Percentiles rank a stretch among this genome's conserved stretches.
phyloP scores from a whole-genome alignment of 1,140 invertebrate genomes.

The Eupristina koningsbergeri region DNA sequence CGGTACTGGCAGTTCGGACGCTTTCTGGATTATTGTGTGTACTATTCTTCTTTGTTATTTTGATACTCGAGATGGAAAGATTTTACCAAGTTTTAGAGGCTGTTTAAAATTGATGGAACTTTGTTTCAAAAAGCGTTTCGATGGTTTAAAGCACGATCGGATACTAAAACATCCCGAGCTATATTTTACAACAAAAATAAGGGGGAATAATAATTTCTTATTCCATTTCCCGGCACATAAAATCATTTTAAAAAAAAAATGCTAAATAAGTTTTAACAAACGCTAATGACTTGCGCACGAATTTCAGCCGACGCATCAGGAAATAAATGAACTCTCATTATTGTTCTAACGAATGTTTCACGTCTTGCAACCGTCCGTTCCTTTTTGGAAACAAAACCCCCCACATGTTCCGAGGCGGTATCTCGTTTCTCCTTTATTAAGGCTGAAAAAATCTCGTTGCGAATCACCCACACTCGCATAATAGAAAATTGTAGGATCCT shows the following conservation, averaged over 20 bases:
- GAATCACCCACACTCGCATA: neutral
- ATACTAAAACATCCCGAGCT: no score
- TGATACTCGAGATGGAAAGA: neutral
- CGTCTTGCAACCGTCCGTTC: neutral
- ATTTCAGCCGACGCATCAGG: no score
- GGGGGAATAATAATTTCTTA: no score
- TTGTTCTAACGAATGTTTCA: neutral
- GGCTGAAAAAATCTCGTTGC: slow-evolving; percentile 11
- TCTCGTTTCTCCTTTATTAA: neutral
- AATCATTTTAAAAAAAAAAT: no score
- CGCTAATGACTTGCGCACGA: no score
- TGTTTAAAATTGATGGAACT: neutral
- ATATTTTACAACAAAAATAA: no score
- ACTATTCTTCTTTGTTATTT: neutral
- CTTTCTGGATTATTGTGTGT: neutral
- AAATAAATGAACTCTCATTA: neutral
- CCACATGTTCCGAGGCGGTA: no score
- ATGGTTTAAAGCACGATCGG: neutral
- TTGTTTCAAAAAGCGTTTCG: neutral
- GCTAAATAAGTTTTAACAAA: neutral
- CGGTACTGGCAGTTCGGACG: neutral
- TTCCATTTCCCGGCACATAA: no score
- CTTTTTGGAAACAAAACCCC: neutral
- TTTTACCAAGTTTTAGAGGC: slow-evolving; percentile 3
- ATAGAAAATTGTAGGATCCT: neutral